A percentile compares a stretch with the other conserved stretches of the same genome.
Evolutionary conservation across 2,113 vertebrate genomes (phyloP).

Genomic region (Arvicanthis niloticus): DNA sequence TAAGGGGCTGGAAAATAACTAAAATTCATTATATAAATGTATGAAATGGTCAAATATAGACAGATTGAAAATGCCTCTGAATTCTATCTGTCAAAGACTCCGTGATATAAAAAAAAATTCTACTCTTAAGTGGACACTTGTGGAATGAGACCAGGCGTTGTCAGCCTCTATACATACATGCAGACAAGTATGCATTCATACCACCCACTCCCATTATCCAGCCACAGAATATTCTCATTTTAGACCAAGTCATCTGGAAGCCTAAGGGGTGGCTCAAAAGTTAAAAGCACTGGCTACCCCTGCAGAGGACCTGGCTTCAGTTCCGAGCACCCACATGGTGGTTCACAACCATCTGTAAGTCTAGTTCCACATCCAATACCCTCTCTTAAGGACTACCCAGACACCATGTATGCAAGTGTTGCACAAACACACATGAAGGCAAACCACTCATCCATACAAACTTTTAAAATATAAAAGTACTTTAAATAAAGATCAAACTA

Average conservation of each 20-base stretch:
- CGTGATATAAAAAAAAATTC: neutral
- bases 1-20: neutral
- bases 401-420: neutral
- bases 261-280: neutral
- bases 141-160: neutral
- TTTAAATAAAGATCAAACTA: neutral
- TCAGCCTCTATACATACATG: neutral
- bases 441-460: neutral
- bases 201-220: neutral
- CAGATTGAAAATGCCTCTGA: neutral
- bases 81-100: neutral
- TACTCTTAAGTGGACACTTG: too few species aligned
- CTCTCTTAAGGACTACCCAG: neutral
- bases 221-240: slow-evolving; percentile 9
- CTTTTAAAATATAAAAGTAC: neutral
- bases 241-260: neutral
- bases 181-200: neutral
- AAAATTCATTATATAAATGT: neutral
- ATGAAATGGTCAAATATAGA: neutral
- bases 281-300: neutral
- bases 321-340: neutral
- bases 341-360: neutral
- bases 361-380: neutral
- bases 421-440: neutral
- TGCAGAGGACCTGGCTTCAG: neutral